Evolutionary conservation across 2,797 vertebrate species (phyloP), one percentile per base, ranked within the genome.

Genomic region (Ceyx erithaca): DNA sequence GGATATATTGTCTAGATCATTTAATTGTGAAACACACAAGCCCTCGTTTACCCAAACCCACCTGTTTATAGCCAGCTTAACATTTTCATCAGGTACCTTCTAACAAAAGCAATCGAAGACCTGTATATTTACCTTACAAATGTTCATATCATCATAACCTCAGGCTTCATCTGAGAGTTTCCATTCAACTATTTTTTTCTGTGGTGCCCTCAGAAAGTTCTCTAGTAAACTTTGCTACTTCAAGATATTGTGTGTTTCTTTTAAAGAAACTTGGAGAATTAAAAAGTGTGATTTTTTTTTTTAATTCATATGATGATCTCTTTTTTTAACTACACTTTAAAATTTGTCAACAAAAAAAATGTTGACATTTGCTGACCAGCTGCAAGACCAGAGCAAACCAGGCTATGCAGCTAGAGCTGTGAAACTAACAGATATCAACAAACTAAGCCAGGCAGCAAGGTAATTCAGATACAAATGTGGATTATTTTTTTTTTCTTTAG

Each of bases 351-450:
- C 11, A 35, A 57, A 61, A 55, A 46, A 3, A 48, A 49, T 2
- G 12, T 0, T 82, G 52, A 69, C 67, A 82, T 73, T 70, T 75
- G 41, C 37, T 82, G 64, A 82, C 30, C 45, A 59, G 35, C 28
- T 95, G 46, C 49, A 85, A 80, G 46, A 70, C 61, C 85, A 89
- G 58, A 92, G 62, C 33, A 77, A 82, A 89, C 28, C 17, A 77
- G 45, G 8, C 57, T 37, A 7, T 67, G 40, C 43, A 76, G 45
- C 48, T 5, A 72, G 73, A 77, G 14, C 76, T 68, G 30, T 48
- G 72, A 48, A 49, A 75, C 62, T 46, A 85, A 43, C 35, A 78
- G 23, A 71, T 59, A 66, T 9, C 43, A 78, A 78, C 37, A 77
- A 61, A 70, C 9, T 46, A 73, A 87, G 31, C 51, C 62, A 71